Evolutionary conservation across 2,888 invertebrate species (phyloP).

Genomic region (Cerastis rubricosa): DNA sequence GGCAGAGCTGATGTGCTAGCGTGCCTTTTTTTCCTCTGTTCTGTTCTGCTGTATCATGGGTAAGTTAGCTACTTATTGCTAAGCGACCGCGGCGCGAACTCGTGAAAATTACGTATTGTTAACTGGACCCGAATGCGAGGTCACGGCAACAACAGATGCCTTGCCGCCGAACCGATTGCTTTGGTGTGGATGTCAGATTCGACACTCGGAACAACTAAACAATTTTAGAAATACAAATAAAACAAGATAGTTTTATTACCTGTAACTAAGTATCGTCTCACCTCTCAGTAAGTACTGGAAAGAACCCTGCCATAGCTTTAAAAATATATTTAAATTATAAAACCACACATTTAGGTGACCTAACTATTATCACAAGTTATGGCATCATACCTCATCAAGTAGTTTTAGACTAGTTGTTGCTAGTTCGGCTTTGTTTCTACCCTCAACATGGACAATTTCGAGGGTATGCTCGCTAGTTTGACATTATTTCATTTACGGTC

Average conservation of each 20-base stretch:
- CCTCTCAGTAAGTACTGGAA: not conserved
- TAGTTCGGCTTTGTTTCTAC: slow-evolving; percentile 34
- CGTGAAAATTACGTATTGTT: not conserved
- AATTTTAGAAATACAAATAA: not conserved
- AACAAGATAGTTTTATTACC: not conserved
- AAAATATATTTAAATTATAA: no score
- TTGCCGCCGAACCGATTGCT: not conserved
- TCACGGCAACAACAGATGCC: not conserved
- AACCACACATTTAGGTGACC: not conserved
- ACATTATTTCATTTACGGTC: slow-evolving; percentile 2
- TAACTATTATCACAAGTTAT: slow-evolving; percentile 10
- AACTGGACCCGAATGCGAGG: not conserved
- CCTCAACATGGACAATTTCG: slow-evolving; percentile 24
- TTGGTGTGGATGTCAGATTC: not conserved
- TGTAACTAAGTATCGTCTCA: not conserved
- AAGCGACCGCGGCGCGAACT: not conserved
- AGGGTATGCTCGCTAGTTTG: slow-evolving; percentile 27
- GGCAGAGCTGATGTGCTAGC: slow-evolving; percentile 97
- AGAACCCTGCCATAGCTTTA: not conserved
- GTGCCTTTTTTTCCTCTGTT: slow-evolving; percentile 95
- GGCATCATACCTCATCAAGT: slow-evolving; percentile 22
- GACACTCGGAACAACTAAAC: not conserved
- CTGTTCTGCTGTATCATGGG: slow-evolving; percentile 95
- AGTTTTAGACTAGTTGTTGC: slow-evolving; percentile 41
- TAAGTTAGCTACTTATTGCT: slow-evolving; percentile 82